phyloP scores from a whole-genome alignment of 1,140 invertebrate genomes.

The Drosophila watanabei region DNA sequence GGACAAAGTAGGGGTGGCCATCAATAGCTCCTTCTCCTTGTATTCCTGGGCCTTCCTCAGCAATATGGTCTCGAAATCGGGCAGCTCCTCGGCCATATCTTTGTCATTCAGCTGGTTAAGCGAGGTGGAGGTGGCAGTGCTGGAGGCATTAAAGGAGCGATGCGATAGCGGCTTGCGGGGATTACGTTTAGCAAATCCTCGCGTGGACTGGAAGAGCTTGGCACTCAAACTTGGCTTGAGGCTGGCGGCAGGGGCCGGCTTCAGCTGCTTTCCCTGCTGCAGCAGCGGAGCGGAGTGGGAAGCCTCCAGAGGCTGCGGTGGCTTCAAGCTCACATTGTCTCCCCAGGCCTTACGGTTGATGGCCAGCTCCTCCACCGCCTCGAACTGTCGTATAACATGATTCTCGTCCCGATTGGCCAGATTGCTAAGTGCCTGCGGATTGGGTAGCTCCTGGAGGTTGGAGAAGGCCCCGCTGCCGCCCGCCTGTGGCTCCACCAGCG shows the following conservation, averaged over 20 bases:
- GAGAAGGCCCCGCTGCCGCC: conserved; percentile 4
- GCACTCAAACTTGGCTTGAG: conserved; percentile 84
- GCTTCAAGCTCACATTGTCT: conserved; percentile 86
- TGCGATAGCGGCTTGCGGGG: conserved; percentile 89
- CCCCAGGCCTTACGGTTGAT: conserved; percentile 87
- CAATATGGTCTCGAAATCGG: conserved; percentile 82
- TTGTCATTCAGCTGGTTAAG: neutral
- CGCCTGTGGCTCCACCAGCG: conserved; percentile 47
- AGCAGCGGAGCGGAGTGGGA: neutral
- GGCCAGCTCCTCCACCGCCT: conserved; percentile 58
- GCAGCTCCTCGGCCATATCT: conserved; percentile 52
- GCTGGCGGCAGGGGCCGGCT: conserved; percentile 87
- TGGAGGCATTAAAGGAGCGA: conserved; percentile 28
- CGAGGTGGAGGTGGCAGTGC: neutral
- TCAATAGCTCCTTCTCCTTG: conserved; percentile 43
- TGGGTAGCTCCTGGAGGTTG: conserved; percentile 39
- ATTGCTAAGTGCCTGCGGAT: conserved; percentile 53
- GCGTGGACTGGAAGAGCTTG: conserved; percentile 89
- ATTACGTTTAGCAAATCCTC: conserved; percentile 89
- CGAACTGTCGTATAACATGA: conserved; percentile 70
- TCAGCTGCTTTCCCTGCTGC: conserved; percentile 12
- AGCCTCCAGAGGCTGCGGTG: conserved; percentile 30
- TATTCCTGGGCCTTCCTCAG: conserved; percentile 77
- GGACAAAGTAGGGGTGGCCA: conserved; percentile 46
- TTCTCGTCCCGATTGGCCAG: conserved; percentile 63